Conservation (phyloP, 92 coral and sea anemone genomes). For the Diadumene lineata region DNA sequence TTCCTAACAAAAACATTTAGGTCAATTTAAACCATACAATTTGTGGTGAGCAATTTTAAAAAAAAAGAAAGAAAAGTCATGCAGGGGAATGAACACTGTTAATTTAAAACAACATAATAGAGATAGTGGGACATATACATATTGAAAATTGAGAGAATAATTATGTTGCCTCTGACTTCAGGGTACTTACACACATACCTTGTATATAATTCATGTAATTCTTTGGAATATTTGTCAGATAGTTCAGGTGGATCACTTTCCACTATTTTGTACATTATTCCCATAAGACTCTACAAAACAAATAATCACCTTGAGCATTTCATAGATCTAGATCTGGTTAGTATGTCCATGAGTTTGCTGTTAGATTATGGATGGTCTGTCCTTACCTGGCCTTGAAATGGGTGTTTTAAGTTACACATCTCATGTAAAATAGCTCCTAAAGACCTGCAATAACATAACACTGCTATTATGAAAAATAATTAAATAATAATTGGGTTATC, state of each 20-base stretch:
- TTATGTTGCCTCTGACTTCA: no score
- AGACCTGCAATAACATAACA: slow-evolving; percentile 71
- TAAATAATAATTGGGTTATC: no score
- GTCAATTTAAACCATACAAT: no score
- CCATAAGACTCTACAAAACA: slow-evolving; percentile 76
- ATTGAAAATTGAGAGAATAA: no score
- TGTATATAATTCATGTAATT: slow-evolving; percentile 61
- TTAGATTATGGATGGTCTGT: not conserved
- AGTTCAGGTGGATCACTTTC: slow-evolving; percentile 86
- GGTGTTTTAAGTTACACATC: slow-evolving; percentile 81
- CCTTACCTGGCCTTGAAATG: slow-evolving; percentile 91
- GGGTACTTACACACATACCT: slow-evolving; percentile 64
- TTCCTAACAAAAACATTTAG: no score
- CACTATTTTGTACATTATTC: slow-evolving; percentile 95
- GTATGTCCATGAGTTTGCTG: no score
- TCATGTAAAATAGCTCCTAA: slow-evolving; percentile 93
- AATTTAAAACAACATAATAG: no score
- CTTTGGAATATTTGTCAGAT: slow-evolving; percentile 69
- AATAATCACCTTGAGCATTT: not conserved
- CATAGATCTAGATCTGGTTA: not conserved
- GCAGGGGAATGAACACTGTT: no score
- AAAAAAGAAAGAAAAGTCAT: no score
- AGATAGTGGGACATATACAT: no score
- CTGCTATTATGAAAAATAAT: no score
- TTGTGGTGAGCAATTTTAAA: no score